Conservation (phyloP, 2,888 invertebrate species). For the Diachrysia chrysitis region DNA sequence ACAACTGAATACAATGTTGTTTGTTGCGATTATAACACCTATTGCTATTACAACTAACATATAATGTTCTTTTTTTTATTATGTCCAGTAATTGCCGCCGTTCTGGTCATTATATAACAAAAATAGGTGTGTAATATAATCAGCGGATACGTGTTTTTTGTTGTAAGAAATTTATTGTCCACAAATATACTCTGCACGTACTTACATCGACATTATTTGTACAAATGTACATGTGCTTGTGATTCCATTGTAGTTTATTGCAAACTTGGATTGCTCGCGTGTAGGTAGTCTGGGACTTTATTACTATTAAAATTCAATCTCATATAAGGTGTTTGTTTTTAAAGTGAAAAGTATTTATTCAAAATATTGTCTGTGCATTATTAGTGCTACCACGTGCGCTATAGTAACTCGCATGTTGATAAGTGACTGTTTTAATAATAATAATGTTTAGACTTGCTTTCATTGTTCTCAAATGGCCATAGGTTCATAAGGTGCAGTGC, state of each 20-base stretch:
- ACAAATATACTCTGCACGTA: constrained; percentile 32
- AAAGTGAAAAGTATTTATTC: constrained; percentile 35
- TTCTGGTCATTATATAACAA: constrained; percentile 23
- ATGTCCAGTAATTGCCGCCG: constrained; percentile 24
- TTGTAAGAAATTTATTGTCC: constrained; percentile 49
- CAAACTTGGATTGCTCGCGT: constrained; percentile 41
- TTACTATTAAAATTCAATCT: constrained; percentile 18
- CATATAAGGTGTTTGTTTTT: constrained; percentile 27
- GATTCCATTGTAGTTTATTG: constrained; percentile 41
- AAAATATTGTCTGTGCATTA: constrained; percentile 37
- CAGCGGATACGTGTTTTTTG: constrained; percentile 51
- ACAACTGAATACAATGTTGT: constrained; percentile 20
- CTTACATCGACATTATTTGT: constrained; percentile 50
- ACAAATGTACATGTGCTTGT: constrained; percentile 47
- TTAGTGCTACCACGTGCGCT: constrained; percentile 31
- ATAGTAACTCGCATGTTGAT: constrained; percentile 38
- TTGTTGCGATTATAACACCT: constrained; percentile 16
- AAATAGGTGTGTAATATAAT: constrained; percentile 39
- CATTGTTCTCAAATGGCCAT: constrained; percentile 53
- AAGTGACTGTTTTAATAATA: constrained; percentile 49
- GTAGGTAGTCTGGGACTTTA: constrained; percentile 19
- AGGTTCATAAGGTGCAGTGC: constrained; percentile 31
- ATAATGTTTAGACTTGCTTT: constrained; percentile 50
- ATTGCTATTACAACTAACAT: neutral
- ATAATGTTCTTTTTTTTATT: constrained; percentile 31